Evolutionary conservation across 2,113 vertebrate genomes (phyloP), one percentile per base, ranked within the genome.

Genomic region (Podiceps cristatus): DNA sequence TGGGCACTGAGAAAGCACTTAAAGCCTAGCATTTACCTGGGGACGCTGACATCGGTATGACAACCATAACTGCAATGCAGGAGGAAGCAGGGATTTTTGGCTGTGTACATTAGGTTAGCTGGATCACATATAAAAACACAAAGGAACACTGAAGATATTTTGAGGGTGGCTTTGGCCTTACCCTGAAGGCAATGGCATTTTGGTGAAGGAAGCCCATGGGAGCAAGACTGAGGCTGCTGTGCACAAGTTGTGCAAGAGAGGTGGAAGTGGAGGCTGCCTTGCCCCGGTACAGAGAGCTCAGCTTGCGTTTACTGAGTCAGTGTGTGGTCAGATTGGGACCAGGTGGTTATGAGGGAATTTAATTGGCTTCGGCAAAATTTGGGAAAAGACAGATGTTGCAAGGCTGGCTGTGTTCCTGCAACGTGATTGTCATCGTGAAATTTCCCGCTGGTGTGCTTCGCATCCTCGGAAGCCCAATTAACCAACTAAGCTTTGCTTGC

Each of bases 341-440:
- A 93, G 81, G 45, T 97, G 91, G 37, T 83, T 96, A 79, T 91
- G 63, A 82, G 17, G 78, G 52, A 92, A 66, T 89, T 92, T 92
- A 94, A 96, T 91, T 84, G 42, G 52, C 29, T 82, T 90, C 1
- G 2, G 73, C 76, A 91, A 90, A 91, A 68, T 93, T 94, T 95
- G 53, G 55, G 73, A 83, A 83, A 96, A 96, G 93, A 89, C 95
- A 98, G 93, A 88, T 97, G 90, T 93, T 93, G 68, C 60, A 83
- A 58, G n/a, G 62, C 90, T 96, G 94, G 76, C 84, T 93, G 55
- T 79, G 56, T 40, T 96, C 87, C 87, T 87, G 66, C 85, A 94
- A 78, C 0, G 6, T 55, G 88, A 90, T 71, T 89, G 91, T 67
- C 90, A 44, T 2, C 28, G 79, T 79, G 62, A 92, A 91, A 94